These are phyloP conservation scores for Drosophila meridiana DNA, from an alignment of 2,888 invertebrate species.

Conservation along the genomic window DNA sequence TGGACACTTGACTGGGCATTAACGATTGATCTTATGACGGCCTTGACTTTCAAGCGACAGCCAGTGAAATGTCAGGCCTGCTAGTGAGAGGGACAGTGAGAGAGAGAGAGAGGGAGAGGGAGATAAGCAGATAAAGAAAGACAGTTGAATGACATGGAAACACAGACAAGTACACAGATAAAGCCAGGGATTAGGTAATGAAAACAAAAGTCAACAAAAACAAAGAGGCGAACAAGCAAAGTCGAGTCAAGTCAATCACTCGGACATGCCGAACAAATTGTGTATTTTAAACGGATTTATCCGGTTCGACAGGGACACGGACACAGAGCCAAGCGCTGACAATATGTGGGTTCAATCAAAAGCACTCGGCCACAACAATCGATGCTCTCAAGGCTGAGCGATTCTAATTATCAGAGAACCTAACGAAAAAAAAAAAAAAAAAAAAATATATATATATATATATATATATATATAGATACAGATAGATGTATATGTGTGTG, in stretches of 20 bases:
- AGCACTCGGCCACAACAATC: slow-evolving; percentile 37
- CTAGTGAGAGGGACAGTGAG: slow-evolving; percentile 14
- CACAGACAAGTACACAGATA: slow-evolving; percentile 12
- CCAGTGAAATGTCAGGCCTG: slow-evolving; percentile 52
- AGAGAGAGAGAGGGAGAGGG: background rate
- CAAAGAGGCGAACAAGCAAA: slow-evolving; percentile 31
- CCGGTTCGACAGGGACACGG: slow-evolving; percentile 43
- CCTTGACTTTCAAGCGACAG: slow-evolving; percentile 71
- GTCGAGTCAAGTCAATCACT: slow-evolving; percentile 65
- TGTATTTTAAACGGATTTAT: slow-evolving; percentile 64
- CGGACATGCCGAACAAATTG: slow-evolving; percentile 66
- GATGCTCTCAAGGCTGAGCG: slow-evolving; percentile 61
- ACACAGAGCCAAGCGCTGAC: slow-evolving; percentile 6
- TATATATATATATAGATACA: background rate
- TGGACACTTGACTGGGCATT: slow-evolving; percentile 47
- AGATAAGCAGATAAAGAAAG: background rate
- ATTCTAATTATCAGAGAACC: slow-evolving; percentile 46
- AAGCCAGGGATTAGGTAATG: slow-evolving; percentile 18
- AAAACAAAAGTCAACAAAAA: slow-evolving; percentile 39
- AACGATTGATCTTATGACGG: slow-evolving; percentile 41
- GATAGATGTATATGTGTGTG: background rate
- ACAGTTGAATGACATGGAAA: slow-evolving; percentile 48
- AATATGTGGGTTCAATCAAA: slow-evolving; percentile 47
- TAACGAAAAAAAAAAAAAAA: background rate
- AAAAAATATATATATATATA: background rate